Evolutionary conservation across 2,113 vertebrate species (phyloP).

Genomic region (Pipra filicauda): DNA sequence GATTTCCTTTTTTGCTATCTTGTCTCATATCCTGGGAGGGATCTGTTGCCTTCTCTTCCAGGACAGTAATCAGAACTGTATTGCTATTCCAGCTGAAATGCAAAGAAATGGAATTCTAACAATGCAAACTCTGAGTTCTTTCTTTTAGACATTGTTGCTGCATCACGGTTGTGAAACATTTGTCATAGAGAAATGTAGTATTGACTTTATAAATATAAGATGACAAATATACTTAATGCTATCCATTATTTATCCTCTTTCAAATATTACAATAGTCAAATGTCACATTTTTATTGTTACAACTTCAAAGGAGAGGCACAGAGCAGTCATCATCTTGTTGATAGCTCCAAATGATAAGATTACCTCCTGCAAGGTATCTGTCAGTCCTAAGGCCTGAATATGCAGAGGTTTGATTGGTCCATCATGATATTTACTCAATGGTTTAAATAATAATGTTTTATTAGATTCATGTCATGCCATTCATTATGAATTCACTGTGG

Average conservation of each 20-base stretch:
- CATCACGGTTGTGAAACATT: background rate
- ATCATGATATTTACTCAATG: constrained; percentile 20
- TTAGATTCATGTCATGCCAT: background rate
- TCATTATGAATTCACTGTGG: constrained; percentile 35
- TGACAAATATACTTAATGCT: background rate
- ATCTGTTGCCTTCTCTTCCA: background rate
- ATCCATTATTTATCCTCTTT: background rate
- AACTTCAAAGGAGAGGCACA: background rate
- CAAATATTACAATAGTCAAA: background rate
- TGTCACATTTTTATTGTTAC: background rate
- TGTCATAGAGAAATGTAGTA: background rate
- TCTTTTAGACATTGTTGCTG: background rate
- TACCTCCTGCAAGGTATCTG: background rate
- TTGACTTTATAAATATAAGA: background rate
- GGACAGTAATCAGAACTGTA: background rate
- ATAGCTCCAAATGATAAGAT: background rate
- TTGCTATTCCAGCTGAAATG: background rate
- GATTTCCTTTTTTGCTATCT: background rate
- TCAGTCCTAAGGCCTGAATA: background rate
- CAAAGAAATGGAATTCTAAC: background rate
- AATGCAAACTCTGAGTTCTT: background rate
- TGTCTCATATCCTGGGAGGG: background rate
- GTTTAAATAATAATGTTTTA: constrained; percentile 42
- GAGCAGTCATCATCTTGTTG: background rate
- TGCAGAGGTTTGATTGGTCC: background rate